These are phyloP conservation scores for Patella caerulea DNA, from an alignment of 2,888 invertebrate genomes.

Conservation along the genomic window DNA sequence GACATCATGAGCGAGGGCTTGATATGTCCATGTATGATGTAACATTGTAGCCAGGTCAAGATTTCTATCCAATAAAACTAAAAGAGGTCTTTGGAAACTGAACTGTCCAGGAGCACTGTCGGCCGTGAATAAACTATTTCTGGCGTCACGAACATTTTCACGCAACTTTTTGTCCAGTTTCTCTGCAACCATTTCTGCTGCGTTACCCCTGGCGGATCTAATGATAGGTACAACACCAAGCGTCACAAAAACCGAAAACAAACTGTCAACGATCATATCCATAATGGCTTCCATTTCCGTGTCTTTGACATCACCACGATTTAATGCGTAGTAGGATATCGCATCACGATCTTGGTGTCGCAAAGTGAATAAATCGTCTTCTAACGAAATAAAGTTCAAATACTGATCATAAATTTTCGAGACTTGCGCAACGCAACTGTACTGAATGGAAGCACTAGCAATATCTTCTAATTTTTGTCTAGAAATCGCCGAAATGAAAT, in stretches of 20 bases:
- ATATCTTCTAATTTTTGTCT: constrained; percentile 94
- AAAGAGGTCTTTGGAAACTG: constrained; percentile 91
- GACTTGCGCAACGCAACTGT: constrained; percentile 90
- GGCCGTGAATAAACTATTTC: constrained; percentile 90
- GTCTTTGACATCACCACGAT: constrained; percentile 93
- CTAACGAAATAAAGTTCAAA: constrained; percentile 96
- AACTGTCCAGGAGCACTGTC: constrained; percentile 75
- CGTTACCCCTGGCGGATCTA: constrained; percentile 92
- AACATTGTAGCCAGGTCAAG: constrained; percentile 97
- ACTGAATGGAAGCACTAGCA: constrained; percentile 91
- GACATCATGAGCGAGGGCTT: constrained; percentile 96
- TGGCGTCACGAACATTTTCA: constrained; percentile 95
- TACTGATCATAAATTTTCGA: constrained; percentile 98
- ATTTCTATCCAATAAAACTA: constrained; percentile 93
- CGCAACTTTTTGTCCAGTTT: constrained; percentile 96
- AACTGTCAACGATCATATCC: constrained; percentile 93
- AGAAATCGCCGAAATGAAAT: constrained; percentile 90
- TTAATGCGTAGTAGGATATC: constrained; percentile 94
- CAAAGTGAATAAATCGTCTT: constrained; percentile 96
- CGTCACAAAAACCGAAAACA: constrained; percentile 98
- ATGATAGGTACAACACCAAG: constrained; percentile 93
- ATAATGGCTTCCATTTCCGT: constrained; percentile 95
- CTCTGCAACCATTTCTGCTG: constrained; percentile 98
- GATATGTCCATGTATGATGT: constrained; percentile 99
- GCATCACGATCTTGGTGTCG: constrained; percentile 92